A percentile compares a stretch with the other conserved stretches of the same genome.
phyloP scores from a whole-genome alignment of 2,888 invertebrate species.

The Polydesmus complanatus region DNA sequence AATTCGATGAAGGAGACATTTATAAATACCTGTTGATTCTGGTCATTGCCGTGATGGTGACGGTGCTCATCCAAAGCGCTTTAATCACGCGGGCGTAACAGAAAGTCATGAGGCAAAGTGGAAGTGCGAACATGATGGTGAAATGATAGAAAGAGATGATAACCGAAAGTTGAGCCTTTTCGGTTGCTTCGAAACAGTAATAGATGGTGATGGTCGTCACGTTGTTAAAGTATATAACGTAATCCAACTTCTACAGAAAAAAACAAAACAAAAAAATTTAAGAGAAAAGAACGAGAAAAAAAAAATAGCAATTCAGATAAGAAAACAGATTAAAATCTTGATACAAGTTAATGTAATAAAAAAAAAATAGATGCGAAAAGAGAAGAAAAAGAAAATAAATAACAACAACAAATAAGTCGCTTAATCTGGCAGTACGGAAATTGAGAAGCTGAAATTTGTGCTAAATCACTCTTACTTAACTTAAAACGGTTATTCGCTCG shows the following conservation, averaged over 20 bases:
- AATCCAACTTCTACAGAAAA: constrained; percentile 24
- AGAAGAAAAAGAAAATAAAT: too few species aligned
- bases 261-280: constrained; percentile 7
- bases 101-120: constrained; percentile 31
- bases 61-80: constrained; percentile 33
- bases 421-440: too few species aligned
- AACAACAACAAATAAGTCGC: too few species aligned
- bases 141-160: constrained; percentile 30
- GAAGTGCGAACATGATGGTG: constrained; percentile 29
- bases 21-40: constrained; percentile 22
- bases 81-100: constrained; percentile 33
- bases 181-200: constrained; percentile 27
- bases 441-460: too few species aligned
- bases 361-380: too few species aligned
- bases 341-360: too few species aligned
- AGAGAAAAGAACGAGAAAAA: too few species aligned
- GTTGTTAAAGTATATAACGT: constrained; percentile 28
- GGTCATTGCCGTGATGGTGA: constrained; percentile 31
- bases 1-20: too few species aligned
- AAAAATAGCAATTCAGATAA: too few species aligned
- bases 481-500: too few species aligned
- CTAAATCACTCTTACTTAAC: too few species aligned
- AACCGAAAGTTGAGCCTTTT: constrained; percentile 22
- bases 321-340: too few species aligned
- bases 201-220: constrained; percentile 28